Percentiles rank a stretch among this genome's conserved stretches.
These are phyloP conservation scores for Manis javanica DNA, from an alignment of 2,797 vertebrate species.

Conservation along the genomic window DNA sequence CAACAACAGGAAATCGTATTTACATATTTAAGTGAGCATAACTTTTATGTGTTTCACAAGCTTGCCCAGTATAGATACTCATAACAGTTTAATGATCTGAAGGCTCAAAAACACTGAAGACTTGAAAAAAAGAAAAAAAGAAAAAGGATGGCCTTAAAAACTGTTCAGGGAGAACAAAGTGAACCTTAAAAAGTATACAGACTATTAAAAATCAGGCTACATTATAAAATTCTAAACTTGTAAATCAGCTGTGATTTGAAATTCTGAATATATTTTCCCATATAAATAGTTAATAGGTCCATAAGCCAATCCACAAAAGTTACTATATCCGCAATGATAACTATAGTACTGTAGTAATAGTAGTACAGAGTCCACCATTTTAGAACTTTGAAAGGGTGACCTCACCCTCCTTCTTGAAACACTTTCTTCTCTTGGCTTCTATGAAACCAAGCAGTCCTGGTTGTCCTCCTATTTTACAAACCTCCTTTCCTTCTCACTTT, in stretches of 20 bases:
- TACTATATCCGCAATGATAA: background rate
- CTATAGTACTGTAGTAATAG: background rate
- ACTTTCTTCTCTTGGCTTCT: background rate
- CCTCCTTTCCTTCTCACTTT: slow-evolving; percentile 22
- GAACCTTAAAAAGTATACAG: background rate
- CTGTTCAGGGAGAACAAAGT: background rate
- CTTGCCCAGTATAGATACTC: background rate
- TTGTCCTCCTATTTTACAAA: background rate
- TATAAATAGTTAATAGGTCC: background rate
- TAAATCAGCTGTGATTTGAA: background rate
- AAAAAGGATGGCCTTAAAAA: background rate
- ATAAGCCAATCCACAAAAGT: background rate
- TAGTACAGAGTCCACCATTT: background rate
- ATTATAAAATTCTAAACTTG: slow-evolving; percentile 21
- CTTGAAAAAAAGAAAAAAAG: background rate
- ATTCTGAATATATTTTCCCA: background rate
- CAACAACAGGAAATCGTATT: slow-evolving; percentile 12
- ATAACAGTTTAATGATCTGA: background rate
- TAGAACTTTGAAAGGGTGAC: background rate
- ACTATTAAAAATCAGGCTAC: background rate
- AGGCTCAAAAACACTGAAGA: background rate
- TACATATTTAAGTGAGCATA: background rate
- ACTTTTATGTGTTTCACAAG: background rate
- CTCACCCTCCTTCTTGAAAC: background rate
- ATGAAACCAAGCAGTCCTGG: background rate